These are phyloP conservation scores for Aphis craccivora DNA, from an alignment of 1,140 invertebrate species.

Conservation along the genomic window DNA sequence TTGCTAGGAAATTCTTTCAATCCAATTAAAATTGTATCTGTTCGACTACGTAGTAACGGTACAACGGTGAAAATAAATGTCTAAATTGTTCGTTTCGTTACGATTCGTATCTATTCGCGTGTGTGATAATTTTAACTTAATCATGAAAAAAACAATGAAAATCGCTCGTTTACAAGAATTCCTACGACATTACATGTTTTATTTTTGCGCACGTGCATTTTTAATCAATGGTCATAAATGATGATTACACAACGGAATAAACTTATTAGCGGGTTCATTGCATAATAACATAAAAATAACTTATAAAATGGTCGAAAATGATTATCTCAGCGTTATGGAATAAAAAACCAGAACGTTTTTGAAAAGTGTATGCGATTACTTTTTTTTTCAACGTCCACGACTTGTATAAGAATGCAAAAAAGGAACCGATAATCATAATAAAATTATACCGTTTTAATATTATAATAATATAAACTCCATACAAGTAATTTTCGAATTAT, in stretches of 20 bases:
- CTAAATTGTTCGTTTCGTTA: background rate
- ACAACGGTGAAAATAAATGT: background rate
- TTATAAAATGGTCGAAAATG: background rate
- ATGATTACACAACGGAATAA: background rate
- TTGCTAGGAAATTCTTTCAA: background rate
- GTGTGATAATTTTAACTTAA: background rate
- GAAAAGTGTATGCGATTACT: background rate
- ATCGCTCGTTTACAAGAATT: background rate
- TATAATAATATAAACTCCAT: background rate
- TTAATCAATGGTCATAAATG: background rate
- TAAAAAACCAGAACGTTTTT: background rate
- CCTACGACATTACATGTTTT: background rate
- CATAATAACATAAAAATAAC: slow-evolving; percentile 6
- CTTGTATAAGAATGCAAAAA: background rate
- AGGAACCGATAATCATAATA: background rate
- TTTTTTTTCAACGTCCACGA: background rate
- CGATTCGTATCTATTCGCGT: background rate
- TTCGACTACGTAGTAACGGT: background rate
- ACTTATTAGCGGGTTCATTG: background rate
- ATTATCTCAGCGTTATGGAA: background rate
- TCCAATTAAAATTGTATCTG: background rate
- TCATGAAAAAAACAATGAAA: background rate
- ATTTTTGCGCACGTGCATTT: background rate
- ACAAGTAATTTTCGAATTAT: background rate
- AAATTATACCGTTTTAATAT: background rate